Conservation (phyloP, 1,140 invertebrate species). For the Papilio polytes region DNA sequence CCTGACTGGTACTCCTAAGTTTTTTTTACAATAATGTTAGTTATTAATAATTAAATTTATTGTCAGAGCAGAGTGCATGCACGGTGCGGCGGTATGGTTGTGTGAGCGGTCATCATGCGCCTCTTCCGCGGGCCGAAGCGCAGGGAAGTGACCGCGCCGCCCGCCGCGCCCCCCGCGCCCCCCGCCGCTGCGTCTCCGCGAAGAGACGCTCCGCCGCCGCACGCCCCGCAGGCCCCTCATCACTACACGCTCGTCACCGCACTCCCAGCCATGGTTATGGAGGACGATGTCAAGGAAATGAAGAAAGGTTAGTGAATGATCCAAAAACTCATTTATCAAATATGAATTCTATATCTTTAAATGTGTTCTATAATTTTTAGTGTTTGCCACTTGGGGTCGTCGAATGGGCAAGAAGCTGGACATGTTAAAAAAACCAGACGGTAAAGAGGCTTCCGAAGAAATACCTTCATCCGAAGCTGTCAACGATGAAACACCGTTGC, state of each 20-base stretch:
- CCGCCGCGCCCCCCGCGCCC: slow-evolving; percentile 54
- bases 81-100: slow-evolving; percentile 73
- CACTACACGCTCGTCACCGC: slow-evolving; percentile 85
- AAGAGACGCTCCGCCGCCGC: slow-evolving; percentile 67
- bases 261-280: slow-evolving; percentile 85
- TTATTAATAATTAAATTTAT: background rate
- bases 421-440: slow-evolving; percentile 87
- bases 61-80: slow-evolving; percentile 59
- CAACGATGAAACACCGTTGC: slow-evolving; percentile 61
- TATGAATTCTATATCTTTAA: background rate
- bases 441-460: slow-evolving; percentile 83
- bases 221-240: slow-evolving; percentile 61
- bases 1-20: too few relatives aligned
- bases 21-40: background rate
- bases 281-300: slow-evolving; percentile 84
- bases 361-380: slow-evolving; percentile 76
- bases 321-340: background rate
- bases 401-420: slow-evolving; percentile 92
- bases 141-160: slow-evolving; percentile 79
- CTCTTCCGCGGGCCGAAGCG: slow-evolving; percentile 81
- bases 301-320: slow-evolving; percentile 71
- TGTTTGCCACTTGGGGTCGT: slow-evolving; percentile 91
- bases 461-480: slow-evolving; percentile 54
- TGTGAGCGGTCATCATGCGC: slow-evolving; percentile 81
- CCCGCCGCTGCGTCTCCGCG: slow-evolving; percentile 70